These are phyloP conservation scores for Tauraco hartlaubi DNA, from an alignment of 2,797 vertebrate species.

Conservation along the genomic window DNA sequence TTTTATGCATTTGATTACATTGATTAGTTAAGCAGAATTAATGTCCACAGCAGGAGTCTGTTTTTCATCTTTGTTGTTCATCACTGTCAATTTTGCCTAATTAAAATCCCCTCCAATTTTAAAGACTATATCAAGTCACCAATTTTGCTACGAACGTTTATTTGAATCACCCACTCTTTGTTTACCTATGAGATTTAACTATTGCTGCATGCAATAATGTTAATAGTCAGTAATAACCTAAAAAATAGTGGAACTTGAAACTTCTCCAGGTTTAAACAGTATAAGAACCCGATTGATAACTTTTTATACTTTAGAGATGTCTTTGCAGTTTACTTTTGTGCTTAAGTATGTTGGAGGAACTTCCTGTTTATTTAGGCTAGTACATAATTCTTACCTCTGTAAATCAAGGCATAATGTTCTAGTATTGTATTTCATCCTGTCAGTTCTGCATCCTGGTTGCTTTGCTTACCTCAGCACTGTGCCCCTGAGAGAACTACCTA, in stretches of 20 bases:
- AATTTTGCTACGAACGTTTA: neutral
- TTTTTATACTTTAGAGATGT: neutral
- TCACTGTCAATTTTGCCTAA: neutral
- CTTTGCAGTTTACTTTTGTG: neutral
- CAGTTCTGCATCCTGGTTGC: neutral
- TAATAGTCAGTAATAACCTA: neutral
- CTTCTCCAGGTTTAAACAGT: neutral
- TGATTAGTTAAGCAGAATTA: conserved; percentile 13
- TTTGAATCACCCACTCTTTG: neutral
- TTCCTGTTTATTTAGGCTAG: neutral
- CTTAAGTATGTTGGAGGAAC: neutral
- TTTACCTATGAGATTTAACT: neutral
- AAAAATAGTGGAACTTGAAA: neutral
- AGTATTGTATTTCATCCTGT: neutral
- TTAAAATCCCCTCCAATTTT: neutral
- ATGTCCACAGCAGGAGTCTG: neutral
- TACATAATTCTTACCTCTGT: neutral
- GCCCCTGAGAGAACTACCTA: neutral
- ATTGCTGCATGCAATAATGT: neutral
- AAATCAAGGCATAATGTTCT: neutral
- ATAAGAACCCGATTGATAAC: neutral
- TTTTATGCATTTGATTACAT: neutral
- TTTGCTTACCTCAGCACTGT: neutral
- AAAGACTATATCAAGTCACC: neutral
- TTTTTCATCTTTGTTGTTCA: neutral